These are phyloP conservation scores for Cuniculus paca DNA, from an alignment of 2,797 vertebrate species.

Conservation along the genomic window DNA sequence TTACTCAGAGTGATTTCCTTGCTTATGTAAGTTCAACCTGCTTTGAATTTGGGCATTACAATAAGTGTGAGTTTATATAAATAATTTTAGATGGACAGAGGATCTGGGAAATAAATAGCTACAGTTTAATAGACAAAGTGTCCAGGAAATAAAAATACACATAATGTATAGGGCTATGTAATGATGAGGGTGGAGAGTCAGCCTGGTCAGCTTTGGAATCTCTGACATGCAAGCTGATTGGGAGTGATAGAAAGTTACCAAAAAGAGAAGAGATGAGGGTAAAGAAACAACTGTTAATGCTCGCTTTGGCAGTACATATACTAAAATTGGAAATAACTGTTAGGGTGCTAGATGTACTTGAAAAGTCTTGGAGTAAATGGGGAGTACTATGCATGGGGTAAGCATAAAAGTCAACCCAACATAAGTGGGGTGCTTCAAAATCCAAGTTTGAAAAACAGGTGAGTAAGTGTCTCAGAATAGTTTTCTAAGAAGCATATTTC, in stretches of 20 bases:
- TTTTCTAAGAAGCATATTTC: neutral
- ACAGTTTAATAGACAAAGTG: neutral
- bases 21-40: neutral
- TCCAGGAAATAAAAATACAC: neutral
- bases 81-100: neutral
- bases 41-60: neutral
- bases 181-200: neutral
- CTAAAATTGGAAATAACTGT: neutral
- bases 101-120: neutral
- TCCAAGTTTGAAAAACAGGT: neutral
- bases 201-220: neutral
- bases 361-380: neutral
- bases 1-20: neutral
- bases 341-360: neutral
- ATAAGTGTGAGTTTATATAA: neutral
- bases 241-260: neutral
- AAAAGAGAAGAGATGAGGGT: neutral
- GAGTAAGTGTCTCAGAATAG: neutral
- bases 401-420: neutral
- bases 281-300: neutral
- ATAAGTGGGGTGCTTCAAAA: neutral
- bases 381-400: neutral
- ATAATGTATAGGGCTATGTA: neutral
- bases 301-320: too few relatives aligned
- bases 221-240: slow-evolving; percentile 1